phyloP scores from a whole-genome alignment of 2,113 vertebrate genomes.

The Macheiramphus alcinus region DNA sequence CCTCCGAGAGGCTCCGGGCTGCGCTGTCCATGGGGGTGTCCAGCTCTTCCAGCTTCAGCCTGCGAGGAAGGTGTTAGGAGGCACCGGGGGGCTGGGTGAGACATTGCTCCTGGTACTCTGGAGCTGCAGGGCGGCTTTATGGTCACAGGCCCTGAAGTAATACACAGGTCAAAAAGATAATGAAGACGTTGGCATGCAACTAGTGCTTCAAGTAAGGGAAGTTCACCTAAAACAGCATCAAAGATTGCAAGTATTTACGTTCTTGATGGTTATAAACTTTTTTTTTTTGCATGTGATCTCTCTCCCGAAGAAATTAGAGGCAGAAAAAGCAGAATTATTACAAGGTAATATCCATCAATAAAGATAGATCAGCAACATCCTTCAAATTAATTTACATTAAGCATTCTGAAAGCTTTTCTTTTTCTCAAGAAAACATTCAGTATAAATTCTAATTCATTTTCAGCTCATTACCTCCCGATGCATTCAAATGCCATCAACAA shows the following conservation, averaged over 20 bases:
- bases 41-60: background rate
- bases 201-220: background rate
- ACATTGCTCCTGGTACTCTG: background rate
- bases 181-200: background rate
- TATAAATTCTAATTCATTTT: conserved; percentile 25
- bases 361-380: background rate
- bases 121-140: background rate
- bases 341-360: background rate
- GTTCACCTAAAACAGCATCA: background rate
- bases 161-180: background rate
- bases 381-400: conserved; percentile 3
- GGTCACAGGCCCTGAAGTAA: background rate
- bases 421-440: background rate
- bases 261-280: background rate
- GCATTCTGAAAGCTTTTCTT: background rate
- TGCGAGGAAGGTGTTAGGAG: background rate
- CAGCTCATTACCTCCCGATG: background rate
- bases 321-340: background rate
- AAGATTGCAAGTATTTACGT: background rate
- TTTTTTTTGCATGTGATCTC: background rate
- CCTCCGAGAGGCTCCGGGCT: background rate
- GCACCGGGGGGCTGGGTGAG: background rate
- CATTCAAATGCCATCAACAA: background rate
- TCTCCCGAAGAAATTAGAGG: background rate
- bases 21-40: background rate